A percentile compares a stretch with the other conserved stretches of the same genome.
Conservation (phyloP, 1,140 invertebrate species). For the Trachymyrmex cornetzi region DNA sequence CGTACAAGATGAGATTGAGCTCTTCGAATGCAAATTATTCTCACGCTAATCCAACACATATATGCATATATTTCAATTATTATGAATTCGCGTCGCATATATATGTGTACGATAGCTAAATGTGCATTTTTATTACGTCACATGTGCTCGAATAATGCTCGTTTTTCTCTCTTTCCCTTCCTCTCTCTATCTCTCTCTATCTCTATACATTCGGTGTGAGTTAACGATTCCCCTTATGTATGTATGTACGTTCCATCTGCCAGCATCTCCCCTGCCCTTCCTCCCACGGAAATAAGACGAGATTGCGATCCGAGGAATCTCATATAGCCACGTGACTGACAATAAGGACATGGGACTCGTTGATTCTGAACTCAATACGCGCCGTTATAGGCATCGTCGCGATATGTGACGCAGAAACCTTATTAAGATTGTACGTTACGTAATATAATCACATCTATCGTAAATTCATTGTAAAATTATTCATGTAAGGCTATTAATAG, state of each 20-base stretch:
- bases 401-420: constrained; percentile 26
- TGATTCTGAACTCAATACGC: constrained; percentile 65
- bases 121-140: constrained; percentile 65
- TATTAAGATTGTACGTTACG: constrained; percentile 21
- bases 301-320: constrained; percentile 73
- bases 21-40: constrained; percentile 19
- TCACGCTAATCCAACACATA: background rate
- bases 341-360: constrained; percentile 69
- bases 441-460: constrained; percentile 20
- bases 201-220: background rate
- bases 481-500: too few relatives aligned
- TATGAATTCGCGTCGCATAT: constrained; percentile 58
- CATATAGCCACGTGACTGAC: constrained; percentile 66
- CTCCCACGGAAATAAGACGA: constrained; percentile 69
- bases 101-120: background rate
- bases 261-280: constrained; percentile 29
- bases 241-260: constrained; percentile 53
- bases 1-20: background rate
- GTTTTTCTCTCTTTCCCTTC: background rate
- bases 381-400: constrained; percentile 40
- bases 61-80: constrained; percentile 72
- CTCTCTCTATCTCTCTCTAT: constrained; percentile 12
- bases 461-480: constrained; percentile 1
- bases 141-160: constrained; percentile 38
- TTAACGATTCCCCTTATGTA: constrained; percentile 59